phyloP scores from a whole-genome alignment of 2,113 vertebrate genomes.

The Blennius ocellaris region DNA sequence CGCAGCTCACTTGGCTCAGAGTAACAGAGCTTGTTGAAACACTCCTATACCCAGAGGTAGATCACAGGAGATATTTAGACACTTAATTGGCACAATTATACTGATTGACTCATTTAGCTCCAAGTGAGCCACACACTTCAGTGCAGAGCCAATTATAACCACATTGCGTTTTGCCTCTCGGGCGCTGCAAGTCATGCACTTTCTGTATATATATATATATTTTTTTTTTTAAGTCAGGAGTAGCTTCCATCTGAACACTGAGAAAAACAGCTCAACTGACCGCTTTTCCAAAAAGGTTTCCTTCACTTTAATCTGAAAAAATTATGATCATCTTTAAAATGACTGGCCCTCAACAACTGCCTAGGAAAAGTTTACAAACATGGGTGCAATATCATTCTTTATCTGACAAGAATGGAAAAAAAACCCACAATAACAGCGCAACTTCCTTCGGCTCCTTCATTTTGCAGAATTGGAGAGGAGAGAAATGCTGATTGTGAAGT shows the following conservation, averaged over 20 bases:
- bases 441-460: constrained; percentile 8
- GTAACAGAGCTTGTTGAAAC: constrained; percentile 59
- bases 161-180: constrained; percentile 40
- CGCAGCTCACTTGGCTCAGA: constrained; percentile 27
- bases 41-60: constrained; percentile 65
- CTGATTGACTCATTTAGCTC: constrained; percentile 66
- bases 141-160: constrained; percentile 52
- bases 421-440: constrained; percentile 19
- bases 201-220: too few relatives aligned
- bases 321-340: constrained; percentile 66
- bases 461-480: constrained; percentile 17
- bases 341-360: constrained; percentile 39
- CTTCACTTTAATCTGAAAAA: constrained; percentile 60
- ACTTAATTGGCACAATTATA: constrained; percentile 73
- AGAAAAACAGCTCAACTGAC: constrained; percentile 68
- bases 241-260: constrained; percentile 45
- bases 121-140: constrained; percentile 54
- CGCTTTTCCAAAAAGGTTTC: constrained; percentile 62
- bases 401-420: neutral
- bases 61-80: constrained; percentile 69
- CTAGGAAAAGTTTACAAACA: constrained; percentile 28
- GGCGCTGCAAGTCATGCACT: constrained; percentile 9
- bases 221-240: constrained; percentile 20
- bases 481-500: constrained; percentile 42
- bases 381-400: constrained; percentile 11